A percentile compares a stretch with the other conserved stretches of the same genome.
Conservation (phyloP, 2,797 vertebrate genomes). For the Acanthurus lineatus region DNA sequence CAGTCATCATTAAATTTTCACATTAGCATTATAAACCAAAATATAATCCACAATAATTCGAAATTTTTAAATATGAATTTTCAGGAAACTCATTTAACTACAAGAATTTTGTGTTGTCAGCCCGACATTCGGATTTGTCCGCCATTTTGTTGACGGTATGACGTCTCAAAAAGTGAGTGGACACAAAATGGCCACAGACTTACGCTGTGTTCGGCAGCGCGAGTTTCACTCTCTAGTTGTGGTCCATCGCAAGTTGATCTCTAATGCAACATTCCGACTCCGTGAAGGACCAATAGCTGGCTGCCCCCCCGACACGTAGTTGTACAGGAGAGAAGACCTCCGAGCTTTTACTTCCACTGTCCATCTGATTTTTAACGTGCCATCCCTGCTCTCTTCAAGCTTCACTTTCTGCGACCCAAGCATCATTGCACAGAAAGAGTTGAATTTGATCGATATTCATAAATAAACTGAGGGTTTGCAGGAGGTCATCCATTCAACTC, state of each 20-base stretch:
- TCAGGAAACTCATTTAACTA: neutral
- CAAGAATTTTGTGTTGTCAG: neutral
- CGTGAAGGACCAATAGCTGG: slow-evolving; percentile 31
- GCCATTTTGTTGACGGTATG: slow-evolving; percentile 69
- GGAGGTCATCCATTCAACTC: slow-evolving; percentile 67
- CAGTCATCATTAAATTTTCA: neutral
- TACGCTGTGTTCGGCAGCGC: slow-evolving; percentile 41
- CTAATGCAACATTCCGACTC: slow-evolving; percentile 42
- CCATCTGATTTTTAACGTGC: slow-evolving; percentile 39
- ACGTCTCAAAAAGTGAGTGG: slow-evolving; percentile 55
- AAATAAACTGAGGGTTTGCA: slow-evolving; percentile 60
- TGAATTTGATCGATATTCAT: slow-evolving; percentile 41
- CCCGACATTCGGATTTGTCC: slow-evolving; percentile 28
- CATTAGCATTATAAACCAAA: neutral
- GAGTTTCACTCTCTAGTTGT: slow-evolving; percentile 41
- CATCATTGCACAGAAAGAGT: slow-evolving; percentile 27
- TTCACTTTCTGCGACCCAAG: slow-evolving; percentile 38
- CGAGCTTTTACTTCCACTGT: slow-evolving; percentile 54
- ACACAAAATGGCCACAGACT: slow-evolving; percentile 76
- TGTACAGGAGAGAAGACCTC: slow-evolving; percentile 47
- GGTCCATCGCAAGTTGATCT: slow-evolving; percentile 58
- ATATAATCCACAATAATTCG: neutral
- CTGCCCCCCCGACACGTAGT: slow-evolving; percentile 28
- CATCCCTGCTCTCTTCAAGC: slow-evolving; percentile 41
- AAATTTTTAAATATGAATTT: slow-evolving; percentile 3